A percentile compares a stretch with the other conserved stretches of the same genome.
phyloP scores from a whole-genome alignment of 2,113 vertebrate species.

The Synodontis membranacea region DNA sequence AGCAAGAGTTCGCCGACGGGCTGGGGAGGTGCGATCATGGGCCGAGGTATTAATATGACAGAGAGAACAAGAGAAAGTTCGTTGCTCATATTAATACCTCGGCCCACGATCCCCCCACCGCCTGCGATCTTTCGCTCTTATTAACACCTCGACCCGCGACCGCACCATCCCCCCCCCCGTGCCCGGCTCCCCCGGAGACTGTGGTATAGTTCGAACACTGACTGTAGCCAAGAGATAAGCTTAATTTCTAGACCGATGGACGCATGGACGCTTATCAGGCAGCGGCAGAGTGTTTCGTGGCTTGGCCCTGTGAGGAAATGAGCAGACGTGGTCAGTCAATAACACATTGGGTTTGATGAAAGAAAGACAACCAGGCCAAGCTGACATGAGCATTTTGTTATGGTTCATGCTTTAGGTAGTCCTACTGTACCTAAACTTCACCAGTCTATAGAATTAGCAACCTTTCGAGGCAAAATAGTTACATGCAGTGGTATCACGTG shows the following conservation, averaged over 20 bases:
- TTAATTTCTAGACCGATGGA: background rate
- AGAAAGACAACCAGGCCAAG: no score
- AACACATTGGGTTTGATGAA: background rate
- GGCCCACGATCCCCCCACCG: no score
- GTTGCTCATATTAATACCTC: no score
- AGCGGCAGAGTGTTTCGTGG: conserved; percentile 15
- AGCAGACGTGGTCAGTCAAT: background rate
- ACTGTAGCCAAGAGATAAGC: conserved; percentile 24
- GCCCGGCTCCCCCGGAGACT: no score
- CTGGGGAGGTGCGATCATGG: no score
- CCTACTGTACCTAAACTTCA: background rate
- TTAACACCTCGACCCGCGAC: no score
- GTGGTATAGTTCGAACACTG: no score
- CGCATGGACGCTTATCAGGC: conserved; percentile 42
- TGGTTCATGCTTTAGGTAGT: background rate
- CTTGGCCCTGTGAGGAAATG: conserved; percentile 12
- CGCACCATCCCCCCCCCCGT: no score
- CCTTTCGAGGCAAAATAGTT: background rate
- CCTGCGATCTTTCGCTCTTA: no score
- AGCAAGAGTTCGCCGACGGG: no score
- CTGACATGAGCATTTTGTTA: background rate
- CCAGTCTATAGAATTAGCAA: background rate
- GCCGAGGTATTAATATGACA: no score
- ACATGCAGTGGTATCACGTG: background rate
- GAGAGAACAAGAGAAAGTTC: no score